Evolutionary conservation across 2,113 vertebrate genomes (phyloP).

Genomic region (Tympanuchus pallidicinctus): DNA sequence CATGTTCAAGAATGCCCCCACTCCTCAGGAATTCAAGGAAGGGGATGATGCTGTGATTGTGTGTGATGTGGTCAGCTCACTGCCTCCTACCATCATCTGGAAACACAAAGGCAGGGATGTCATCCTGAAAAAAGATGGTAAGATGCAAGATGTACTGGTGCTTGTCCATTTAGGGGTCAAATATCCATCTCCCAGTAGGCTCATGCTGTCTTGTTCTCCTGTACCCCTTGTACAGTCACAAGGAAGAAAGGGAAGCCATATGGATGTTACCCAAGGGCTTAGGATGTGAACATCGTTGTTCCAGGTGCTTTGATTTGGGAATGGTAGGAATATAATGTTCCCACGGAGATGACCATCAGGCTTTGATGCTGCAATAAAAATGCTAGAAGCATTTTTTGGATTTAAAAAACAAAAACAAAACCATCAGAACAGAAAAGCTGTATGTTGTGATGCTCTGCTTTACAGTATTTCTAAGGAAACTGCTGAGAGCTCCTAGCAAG

Average conservation of each 20-base stretch:
- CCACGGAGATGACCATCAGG: background rate
- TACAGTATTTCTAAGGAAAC: background rate
- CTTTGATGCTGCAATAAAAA: background rate
- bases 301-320: background rate
- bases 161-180: background rate
- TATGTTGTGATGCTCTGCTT: background rate
- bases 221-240: background rate
- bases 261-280: background rate
- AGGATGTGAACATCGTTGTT: background rate
- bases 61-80: constrained; percentile 91
- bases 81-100: constrained; percentile 94
- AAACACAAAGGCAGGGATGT: constrained; percentile 91
- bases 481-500: background rate
- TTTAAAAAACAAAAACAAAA: background rate
- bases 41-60: constrained; percentile 91
- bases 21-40: constrained; percentile 95
- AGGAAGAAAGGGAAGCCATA: background rate
- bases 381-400: fast-evolving
- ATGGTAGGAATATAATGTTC: fast-evolving
- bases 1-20: constrained; percentile 93
- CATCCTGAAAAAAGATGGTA: constrained; percentile 94
- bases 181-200: background rate
- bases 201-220: background rate
- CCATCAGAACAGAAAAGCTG: background rate
- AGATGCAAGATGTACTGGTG: constrained; percentile 36